Evolutionary conservation across 2,113 vertebrate genomes (phyloP), one percentile per base, ranked within the genome.

Genomic region (Brachyhypopomus occidentalis): DNA sequence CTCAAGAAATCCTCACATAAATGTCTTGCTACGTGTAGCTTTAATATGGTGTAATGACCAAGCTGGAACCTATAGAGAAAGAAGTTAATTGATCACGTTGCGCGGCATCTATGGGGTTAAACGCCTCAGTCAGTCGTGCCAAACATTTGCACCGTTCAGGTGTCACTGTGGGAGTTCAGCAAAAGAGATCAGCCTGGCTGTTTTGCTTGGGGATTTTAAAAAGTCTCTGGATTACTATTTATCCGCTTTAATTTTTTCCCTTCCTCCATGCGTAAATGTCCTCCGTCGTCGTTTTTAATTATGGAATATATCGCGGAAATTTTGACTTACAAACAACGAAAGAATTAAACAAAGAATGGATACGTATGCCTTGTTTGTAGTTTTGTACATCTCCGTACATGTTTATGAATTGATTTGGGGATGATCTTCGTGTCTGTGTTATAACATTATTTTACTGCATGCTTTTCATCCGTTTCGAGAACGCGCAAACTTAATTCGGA

Each of bases 81-180:
- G 6, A 70, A 70, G 34, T 70, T 41, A 34, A 41, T 38, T 70
- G 19, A 38, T 41, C 34, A 22, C 7, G 34, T 38, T 38, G 34
- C 38, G 62, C 63, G 55, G 76, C n/a, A 79, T 17, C 16, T 78
- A 85, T 66, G 4, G 81, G 81, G 81, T 85, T 85, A 83, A 85
- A 66, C 3, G 69, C 71, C 41, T 16, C 25, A 41, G 78, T 75
- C 56, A 23, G 27, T 23, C 23, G 76, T 41, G 79, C 59, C 59
- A 77, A 84, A 84, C 87, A 86, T 90, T 85, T 90, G 72, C 60
- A 84, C 83, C 72, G 83, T 74, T 83, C 82, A 81, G 80, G 85
- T 85, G 86, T 86, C 81, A 77, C 88, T 77, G 23, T 25, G 22
- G 5, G 72, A 75, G 91, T 81, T 81, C 66, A 75, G 52, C 52